Base-by-base conservation (phyloP, 2,113 vertebrate genomes). In the Trinectes maculatus region DNA sequence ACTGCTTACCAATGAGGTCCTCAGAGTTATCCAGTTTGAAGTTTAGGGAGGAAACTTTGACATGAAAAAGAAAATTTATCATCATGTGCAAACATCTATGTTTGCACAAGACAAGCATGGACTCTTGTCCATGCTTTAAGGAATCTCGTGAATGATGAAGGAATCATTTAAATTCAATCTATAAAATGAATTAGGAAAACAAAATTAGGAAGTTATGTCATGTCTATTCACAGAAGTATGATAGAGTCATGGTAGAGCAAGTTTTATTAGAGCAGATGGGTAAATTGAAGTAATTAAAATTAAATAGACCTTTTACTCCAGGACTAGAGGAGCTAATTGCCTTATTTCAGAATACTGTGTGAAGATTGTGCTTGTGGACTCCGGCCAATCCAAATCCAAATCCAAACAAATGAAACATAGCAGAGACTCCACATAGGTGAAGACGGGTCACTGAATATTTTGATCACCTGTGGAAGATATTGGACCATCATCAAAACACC, bases 261-360 rank as follows among this genome's bases (percentile, higher is more conserved):
- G 36, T 44, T 72, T 62, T 66, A 70, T 62, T 71, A 62, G 67
- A 58, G 71, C 43, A 55, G 43, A 64, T 1, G 1, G 47, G 54
- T 65, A 43, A 65, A 39, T 73, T 51, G 25, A 43, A 61, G 29
- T 81, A 80, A 89, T 81, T 85, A 39, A 76, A 87, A 71, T 71
- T 42, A 85, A 74, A 82, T 52, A 85, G 54, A 74, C 33, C 52
- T 39, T 70, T 52, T 44, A 48, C 29, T 68, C 25, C 42, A 60
- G 21, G 49, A 48, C 29, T 68, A 29, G 46, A 60, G 21, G 49
- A 77, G 22, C 58, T 24, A 49, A 6, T 56, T 4, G 28, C 22
- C 52, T 56, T 31, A 69, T 54, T 79, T 79, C 70, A 67, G 56
- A 67, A 71, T 44, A 81, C 58, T 33, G 40, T 64, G 8, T 33